Evolutionary conservation across 2,888 invertebrate species (phyloP), one percentile per base, ranked within the genome.

Genomic region (Petrophora chlorosata): DNA sequence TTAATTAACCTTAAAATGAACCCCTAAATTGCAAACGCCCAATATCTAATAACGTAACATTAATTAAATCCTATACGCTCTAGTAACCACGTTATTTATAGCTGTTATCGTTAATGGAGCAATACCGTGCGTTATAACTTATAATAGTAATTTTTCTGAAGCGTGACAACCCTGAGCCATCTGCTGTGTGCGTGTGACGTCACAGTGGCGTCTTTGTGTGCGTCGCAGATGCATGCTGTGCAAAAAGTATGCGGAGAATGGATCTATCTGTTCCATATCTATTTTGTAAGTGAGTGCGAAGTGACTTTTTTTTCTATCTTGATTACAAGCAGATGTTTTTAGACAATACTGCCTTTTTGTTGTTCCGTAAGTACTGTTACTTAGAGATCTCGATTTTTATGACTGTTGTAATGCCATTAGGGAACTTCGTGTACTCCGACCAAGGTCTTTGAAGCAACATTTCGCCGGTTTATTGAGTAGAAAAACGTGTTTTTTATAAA

Each of bases 141-240:
- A 59, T 63, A 54, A 58, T 55, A 34, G 36, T 39, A 32, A 32
- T 56, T 61, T 58, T 56, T 63, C 16, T 60, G 67, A 61, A 53
- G 66, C 70, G 76, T 72, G 73, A 35, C 79, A 80, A 33, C 81
- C 79, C 78, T 77, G 63, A n/a, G 55, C 60, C 76, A 79, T 78
- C 77, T 78, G 73, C 61, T 50, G 26, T 15, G 28, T 16, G 16
- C 30, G 23, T 26, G 34, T 59, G 57, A 56, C 59, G 59, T 55
- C 53, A 57, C 35, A 47, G 49, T 28, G 29, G 45, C 56, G 35
- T 40, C 52, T 47, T 32, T 48, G 42, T 48, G 36, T 47, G 40
- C 19, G 41, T 49, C 42, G 49, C 74, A 76, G 75, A 71, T 72
- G 74, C 63, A 65, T n/a, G n/a, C 60, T 16, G 26, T 30, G 57